Base-by-base conservation (phyloP, 2,113 vertebrate species). In the Brachyhypopomus occidentalis region DNA sequence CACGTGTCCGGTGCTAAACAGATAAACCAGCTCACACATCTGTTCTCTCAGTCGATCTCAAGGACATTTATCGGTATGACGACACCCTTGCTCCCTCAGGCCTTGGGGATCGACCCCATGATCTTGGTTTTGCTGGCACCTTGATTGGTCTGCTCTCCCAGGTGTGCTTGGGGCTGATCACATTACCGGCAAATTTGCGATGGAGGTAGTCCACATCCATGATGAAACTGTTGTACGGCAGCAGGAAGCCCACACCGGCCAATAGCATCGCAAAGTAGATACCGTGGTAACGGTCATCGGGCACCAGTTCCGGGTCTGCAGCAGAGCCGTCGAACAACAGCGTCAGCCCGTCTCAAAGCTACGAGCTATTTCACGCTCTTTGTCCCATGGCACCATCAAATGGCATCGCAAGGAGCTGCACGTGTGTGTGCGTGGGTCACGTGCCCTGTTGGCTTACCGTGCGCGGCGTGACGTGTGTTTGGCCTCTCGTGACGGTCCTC, bases 191-290 rank as follows among this genome's bases (percentile, higher is more conserved):
- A 78, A 97, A 98, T 89, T 97, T 98, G 72, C 96, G 95, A 74
- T 98, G 97, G 64, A 99, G 92, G 82, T 98, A 97, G 87, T 99
- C 97, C 85, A 98, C 97, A 0, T 98, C 97, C 0, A 96, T 98
- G 88, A 98, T 98, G 84, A 99, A 99, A 77, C 97, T 98, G 90
- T 98, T 99, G 92, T 99, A 99, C 0, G 97, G 97, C 82, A 99
- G 94, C 76, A 98, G 95, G 90, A 99, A 99, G n/a, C 97, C 97
- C 63, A 98, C 96, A 1, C 97, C 97, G 0, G 97, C 97, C 90
- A 99, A 90, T 75, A 98, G 90, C 97, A 98, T 98, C 0, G 97
- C 97, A 25, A 98, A 98, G 85, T 98, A 99, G 91, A 99, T 96
- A 78, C 96, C 96, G 78, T 97, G 97, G 92, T 97, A 97, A 84